Base-by-base conservation (phyloP, 1,140 invertebrate genomes). In the Cataglyphis hispanica region DNA sequence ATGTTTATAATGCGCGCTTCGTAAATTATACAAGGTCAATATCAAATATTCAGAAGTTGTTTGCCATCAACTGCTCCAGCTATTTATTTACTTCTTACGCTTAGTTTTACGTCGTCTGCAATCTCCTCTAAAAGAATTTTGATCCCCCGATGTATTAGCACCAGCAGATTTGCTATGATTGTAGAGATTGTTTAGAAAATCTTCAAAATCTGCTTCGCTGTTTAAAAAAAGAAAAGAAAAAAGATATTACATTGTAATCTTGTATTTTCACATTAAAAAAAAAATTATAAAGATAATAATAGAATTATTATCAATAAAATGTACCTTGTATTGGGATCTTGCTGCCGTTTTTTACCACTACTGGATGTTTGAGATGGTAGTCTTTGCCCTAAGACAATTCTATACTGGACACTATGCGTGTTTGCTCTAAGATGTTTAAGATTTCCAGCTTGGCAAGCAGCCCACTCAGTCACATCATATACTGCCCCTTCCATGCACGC, bases 381-480 rank as follows among this genome's bases (percentile, higher is more conserved):
- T 87, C 96, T 95, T 66, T 96, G 96, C 56, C 98, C 98, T 67
- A 98, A 96, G 86, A 98, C 98, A 93, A 99, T 98, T 90, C 98
- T 97, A 95, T 99, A 99, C 94, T 98, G 98, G 74, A 99, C 98
- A 93, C 97, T 97, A 95, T 99, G 98, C 77, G 97, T 97, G 95
- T 99, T 98, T 11, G 98, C 97, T 93, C 97, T 96, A 76, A 98
- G 94, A 94, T 98, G 97, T 88, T 97, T 97, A 80, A 98, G 94
- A 92, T 97, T 98, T 86, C 97, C 96, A 90, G 97, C 98, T 95
- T 99, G 98, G 95, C 98, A 99, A 86, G 97, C 97, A 53, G 98
- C 98, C 98, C 98, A 99, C 93, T 99, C 98, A 40, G 98, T 99
- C 78, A 99, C 98, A 94, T 99, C 98, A 93, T 98, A 99, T 16